These are phyloP conservation scores for Drosophila murphyi DNA, from an alignment of 1,140 invertebrate genomes.

Conservation along the genomic window DNA sequence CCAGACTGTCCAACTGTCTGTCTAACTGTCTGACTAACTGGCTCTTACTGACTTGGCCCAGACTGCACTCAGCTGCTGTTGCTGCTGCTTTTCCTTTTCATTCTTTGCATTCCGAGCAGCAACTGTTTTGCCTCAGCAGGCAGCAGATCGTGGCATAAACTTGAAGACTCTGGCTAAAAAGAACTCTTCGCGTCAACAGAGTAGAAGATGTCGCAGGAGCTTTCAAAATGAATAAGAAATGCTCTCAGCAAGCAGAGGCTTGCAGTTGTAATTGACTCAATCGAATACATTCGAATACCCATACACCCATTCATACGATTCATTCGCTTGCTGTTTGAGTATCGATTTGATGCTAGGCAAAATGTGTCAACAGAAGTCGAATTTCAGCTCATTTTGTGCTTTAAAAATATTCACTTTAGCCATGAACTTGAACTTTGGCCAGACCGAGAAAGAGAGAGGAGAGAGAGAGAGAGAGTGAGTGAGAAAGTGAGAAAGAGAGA, in stretches of 20 bases:
- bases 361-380: background rate
- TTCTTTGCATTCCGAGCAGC: background rate
- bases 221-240: too few relatives aligned
- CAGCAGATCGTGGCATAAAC: too few relatives aligned
- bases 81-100: background rate
- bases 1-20: conserved; percentile 31
- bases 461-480: background rate
- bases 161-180: too few relatives aligned
- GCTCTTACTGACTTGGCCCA: conserved; percentile 23
- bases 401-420: conserved; percentile 27
- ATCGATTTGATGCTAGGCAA: conserved; percentile 5
- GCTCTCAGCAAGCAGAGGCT: too few relatives aligned
- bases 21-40: conserved; percentile 32
- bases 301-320: background rate
- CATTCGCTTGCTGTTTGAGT: conserved; percentile 7
- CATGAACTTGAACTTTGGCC: conserved; percentile 43
- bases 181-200: too few relatives aligned
- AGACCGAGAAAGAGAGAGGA: background rate
- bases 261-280: background rate
- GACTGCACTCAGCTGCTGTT: conserved; percentile 15
- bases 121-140: too few relatives aligned
- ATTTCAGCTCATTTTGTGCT: background rate
- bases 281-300: background rate
- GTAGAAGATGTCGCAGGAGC: too few relatives aligned
- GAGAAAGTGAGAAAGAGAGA: background rate